Evolutionary conservation across 35 echinoderm and acorn worm genomes (phyloP).

Genomic region (Hemicentrotus pulcherrimus): DNA sequence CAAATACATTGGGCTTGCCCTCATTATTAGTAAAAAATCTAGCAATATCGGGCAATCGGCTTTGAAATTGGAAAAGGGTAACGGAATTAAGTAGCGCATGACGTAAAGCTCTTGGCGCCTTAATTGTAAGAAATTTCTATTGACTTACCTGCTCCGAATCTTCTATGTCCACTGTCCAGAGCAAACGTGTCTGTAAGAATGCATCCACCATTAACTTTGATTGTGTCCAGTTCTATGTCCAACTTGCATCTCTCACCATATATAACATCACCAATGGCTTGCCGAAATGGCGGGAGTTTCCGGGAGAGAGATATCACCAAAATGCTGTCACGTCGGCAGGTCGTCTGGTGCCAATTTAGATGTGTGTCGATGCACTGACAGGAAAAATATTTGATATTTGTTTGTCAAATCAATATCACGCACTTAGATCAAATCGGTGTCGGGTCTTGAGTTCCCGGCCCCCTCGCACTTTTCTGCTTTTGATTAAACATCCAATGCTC

Average conservation of each 20-base stretch:
- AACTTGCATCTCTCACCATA: neutral
- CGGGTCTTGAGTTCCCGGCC: neutral
- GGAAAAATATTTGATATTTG: conserved; percentile 5
- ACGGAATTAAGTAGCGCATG: too few species aligned
- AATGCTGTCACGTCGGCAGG: neutral
- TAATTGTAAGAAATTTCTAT: neutral
- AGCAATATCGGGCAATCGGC: too few species aligned
- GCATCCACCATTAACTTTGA: neutral
- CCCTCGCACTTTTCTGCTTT: neutral
- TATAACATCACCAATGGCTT: neutral
- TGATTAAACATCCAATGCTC: neutral
- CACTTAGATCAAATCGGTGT: conserved; percentile 5
- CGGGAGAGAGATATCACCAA: neutral
- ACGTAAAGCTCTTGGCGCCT: neutral
- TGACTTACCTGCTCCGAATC: neutral
- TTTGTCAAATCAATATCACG: conserved; percentile 4
- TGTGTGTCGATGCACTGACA: neutral
- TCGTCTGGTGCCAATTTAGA: neutral
- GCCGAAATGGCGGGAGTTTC: neutral
- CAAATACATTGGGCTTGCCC: too few species aligned
- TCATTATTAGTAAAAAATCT: too few species aligned
- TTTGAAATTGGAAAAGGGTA: too few species aligned
- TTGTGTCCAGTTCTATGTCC: neutral
- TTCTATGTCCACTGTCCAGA: neutral
- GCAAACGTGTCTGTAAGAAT: neutral